Evolutionary conservation across 2,797 vertebrate genomes (phyloP).

Genomic region (Enteromius radiatus): DNA sequence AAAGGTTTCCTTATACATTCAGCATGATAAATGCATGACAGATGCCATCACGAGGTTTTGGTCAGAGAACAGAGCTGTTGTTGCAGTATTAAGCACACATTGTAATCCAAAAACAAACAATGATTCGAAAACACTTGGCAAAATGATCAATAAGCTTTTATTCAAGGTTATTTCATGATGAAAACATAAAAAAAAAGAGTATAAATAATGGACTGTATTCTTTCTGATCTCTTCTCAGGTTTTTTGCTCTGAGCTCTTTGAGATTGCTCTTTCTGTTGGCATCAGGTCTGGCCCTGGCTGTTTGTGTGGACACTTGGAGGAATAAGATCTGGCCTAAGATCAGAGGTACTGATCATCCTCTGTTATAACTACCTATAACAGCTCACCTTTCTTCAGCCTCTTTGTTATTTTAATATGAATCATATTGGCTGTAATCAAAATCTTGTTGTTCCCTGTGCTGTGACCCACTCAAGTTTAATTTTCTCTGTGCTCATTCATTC

Average conservation of each 20-base stretch:
- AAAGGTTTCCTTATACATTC: conserved; percentile 4
- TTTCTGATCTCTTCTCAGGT: conserved; percentile 75
- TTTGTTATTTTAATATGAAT: conserved; percentile 4
- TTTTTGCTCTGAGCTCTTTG: conserved; percentile 91
- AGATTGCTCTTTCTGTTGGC: conserved; percentile 89
- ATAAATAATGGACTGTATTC: neutral
- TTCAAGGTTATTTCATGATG: neutral
- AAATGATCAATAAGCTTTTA: no score
- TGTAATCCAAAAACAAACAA: no score
- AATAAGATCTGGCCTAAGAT: conserved; percentile 93
- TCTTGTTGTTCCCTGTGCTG: neutral
- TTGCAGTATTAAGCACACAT: neutral
- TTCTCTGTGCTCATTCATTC: neutral
- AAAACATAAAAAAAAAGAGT: neutral
- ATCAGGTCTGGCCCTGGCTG: conserved; percentile 77
- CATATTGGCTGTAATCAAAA: conserved; percentile 11
- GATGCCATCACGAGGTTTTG: neutral
- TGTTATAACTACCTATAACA: neutral
- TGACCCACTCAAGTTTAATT: neutral
- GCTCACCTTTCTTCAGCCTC: neutral
- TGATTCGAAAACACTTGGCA: no score
- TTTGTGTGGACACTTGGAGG: conserved; percentile 92
- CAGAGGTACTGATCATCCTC: conserved; percentile 74
- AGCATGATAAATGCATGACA: neutral
- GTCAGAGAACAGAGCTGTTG: neutral